Evolutionary conservation across 2,113 vertebrate genomes (phyloP), one percentile per base, ranked within the genome.

Genomic region (Calidris pygmaea): DNA sequence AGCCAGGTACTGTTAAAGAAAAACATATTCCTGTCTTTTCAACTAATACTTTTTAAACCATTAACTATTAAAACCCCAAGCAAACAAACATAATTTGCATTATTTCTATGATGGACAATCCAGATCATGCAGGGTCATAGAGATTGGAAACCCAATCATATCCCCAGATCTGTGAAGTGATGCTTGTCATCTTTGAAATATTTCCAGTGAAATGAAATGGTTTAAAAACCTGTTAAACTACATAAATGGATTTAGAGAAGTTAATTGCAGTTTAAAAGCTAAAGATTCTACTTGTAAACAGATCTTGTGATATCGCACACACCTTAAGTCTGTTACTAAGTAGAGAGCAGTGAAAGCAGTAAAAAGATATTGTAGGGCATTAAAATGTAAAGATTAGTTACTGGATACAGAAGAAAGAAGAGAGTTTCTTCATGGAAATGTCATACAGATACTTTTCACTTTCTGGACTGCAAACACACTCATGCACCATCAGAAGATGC

Each of bases 1-100:
- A 98, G 97, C 98, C 98, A 99, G 99, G 99, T 99, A 99, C 98
- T 98, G 98, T 98, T 96, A 96, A 97, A 94, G 70, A 96, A 96
- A 97, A 97, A 93, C 91, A 87, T 94, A 97, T 85, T 97, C 92
- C 87, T 95, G 93, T 93, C 79, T 96, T 96, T 96, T 95, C 89
- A 92, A 91, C 88, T 96, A 96, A 97, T 97, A 90, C 96, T 96
- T 96, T 93, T 97, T 96, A 96, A 97, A 97, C 98, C 96, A 96
- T 96, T 97, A 96, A 95, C 94, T 97, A 68, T 95, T 88, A 91
- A 95, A 91, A 91, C 90, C 12, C 3, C 70, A 92, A 68, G 72
- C 92, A 97, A 96, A 66, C 82, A 81, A 86, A 85, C 90, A 78
- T 94, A 96, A 93, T 93, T 87, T 95, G 41, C 97, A 37, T 95